These are phyloP conservation scores for Hippocampus mohnikei DNA, from an alignment of 2,113 vertebrate genomes.

Conservation along the genomic window DNA sequence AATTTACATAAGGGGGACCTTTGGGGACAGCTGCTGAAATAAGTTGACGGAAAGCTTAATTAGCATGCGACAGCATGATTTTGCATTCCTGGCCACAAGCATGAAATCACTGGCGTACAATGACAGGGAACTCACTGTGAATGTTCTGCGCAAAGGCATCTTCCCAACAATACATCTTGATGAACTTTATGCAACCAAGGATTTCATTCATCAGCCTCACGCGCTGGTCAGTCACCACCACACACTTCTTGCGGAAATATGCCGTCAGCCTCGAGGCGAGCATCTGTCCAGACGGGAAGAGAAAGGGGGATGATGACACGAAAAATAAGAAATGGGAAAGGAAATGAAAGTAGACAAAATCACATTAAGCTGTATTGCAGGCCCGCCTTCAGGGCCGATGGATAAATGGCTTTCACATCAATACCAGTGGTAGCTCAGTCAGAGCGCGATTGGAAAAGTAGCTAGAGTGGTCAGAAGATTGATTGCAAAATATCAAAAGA, in stretches of 20 bases:
- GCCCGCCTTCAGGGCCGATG: conserved; percentile 35
- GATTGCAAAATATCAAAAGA: conserved; percentile 30
- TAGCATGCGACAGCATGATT: conserved; percentile 7
- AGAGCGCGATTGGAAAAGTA: conserved; percentile 39
- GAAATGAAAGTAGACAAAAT: conserved; percentile 68
- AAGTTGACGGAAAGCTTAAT: conserved; percentile 13
- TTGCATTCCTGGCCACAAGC: conserved; percentile 15
- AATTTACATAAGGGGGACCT: conserved; percentile 31
- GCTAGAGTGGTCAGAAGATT: conserved; percentile 34
- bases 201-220: conserved; percentile 81
- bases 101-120: conserved; percentile 17
- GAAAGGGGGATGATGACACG: conserved; percentile 52
- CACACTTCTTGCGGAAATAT: conserved; percentile 77
- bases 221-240: conserved; percentile 74
- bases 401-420: conserved; percentile 56
- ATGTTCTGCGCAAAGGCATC: conserved; percentile 71
- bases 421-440: conserved; percentile 33
- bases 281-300: conserved; percentile 67
- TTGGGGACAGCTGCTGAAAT: conserved; percentile 27
- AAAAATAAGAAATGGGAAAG: conserved; percentile 48
- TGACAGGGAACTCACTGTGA: conserved; percentile 65
- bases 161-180: conserved; percentile 85
- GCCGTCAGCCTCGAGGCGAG: conserved; percentile 76
- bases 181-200: conserved; percentile 77
- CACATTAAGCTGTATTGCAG: conserved; percentile 47